These are phyloP conservation scores for Melanophora roralis DNA, from an alignment of 2,888 invertebrate genomes.

Conservation along the genomic window DNA sequence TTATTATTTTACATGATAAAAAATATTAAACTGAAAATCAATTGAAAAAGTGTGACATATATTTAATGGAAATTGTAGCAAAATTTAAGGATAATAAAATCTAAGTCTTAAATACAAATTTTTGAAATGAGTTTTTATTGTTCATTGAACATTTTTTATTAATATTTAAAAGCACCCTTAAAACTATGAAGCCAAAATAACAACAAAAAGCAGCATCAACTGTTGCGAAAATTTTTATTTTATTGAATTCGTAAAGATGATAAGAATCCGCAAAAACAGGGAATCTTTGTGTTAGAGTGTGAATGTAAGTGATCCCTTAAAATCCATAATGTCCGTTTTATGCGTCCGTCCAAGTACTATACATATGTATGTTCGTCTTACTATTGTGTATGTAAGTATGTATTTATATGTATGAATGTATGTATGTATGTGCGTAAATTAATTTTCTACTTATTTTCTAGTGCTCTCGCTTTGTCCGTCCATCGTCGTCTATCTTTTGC, in stretches of 20 bases:
- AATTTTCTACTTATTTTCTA: constrained; percentile 32
- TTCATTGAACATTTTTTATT: constrained; percentile 28
- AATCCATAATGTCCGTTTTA: constrained; percentile 4
- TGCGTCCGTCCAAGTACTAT: background rate
- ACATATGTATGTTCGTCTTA: background rate
- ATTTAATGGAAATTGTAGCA: constrained; percentile 15
- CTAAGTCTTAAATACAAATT: constrained; percentile 26
- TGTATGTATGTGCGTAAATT: background rate
- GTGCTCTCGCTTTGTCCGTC: constrained; percentile 52
- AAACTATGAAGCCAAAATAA: constrained; percentile 62
- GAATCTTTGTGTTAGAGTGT: background rate
- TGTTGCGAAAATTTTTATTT: constrained; percentile 60
- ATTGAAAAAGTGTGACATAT: constrained; percentile 44
- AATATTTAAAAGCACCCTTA: constrained; percentile 64
- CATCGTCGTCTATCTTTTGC: constrained; percentile 48
- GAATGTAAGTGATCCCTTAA: constrained; percentile 30
- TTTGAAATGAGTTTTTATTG: constrained; percentile 1
- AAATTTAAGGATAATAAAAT: constrained; percentile 38
- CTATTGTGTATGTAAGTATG: too few relatives aligned
- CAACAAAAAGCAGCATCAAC: constrained; percentile 67
- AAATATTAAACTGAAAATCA: constrained; percentile 46
- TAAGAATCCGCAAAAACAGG: constrained; percentile 3
- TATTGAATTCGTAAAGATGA: constrained; percentile 23
- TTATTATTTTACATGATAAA: constrained; percentile 10
- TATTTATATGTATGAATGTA: background rate